Evolutionary conservation across 2,113 vertebrate genomes (phyloP), one percentile per base, ranked within the genome.

Genomic region (Cephalopterus ornatus): DNA sequence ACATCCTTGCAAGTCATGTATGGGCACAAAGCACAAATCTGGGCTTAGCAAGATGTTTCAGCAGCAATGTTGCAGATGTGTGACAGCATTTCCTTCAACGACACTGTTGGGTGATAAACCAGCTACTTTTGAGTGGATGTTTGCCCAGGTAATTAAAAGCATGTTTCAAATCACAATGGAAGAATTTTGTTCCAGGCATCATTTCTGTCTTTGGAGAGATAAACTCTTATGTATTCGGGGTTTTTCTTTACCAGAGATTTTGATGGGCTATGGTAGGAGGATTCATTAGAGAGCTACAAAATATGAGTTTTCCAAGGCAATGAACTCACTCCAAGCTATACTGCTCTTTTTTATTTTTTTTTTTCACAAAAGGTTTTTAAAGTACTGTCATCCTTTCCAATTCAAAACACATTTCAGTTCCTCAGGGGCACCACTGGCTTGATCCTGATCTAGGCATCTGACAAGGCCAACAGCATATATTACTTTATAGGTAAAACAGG

Each of bases 141-240:
- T 87, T 93, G 26, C 26, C 27, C 80, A 87, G 37, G 37, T 81
- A 92, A 96, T 92, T 83, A 86, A 92, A 95, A 68, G 58, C 39
- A 73, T 50, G 63, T 95, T 94, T 74, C 85, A 88, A 83, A 90
- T 52, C 22, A 65, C 0, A 0, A n/a, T 44, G 28, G 33, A 92
- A 84, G 14, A 79, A 88, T 85, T 92, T n/a, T 6, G 73, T 76
- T 73, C 55, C 35, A 50, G 33, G 14, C 24, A 76, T 68, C 26
- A 30, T 33, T 72, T 88, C 85, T 77, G 33, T 37, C 35, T 78
- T 94, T 37, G 49, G 27, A 77, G 32, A 93, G 62, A 70, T 32
- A 88, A 89, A 59, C 7, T 46, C 19, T 41, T 41, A 4, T 7
- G 2, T 28, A 17, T 9, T 16, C 27, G 49, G 14, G 47, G 3